Conservation (phyloP, 2,113 vertebrate species). For the Cepphus grylle region DNA sequence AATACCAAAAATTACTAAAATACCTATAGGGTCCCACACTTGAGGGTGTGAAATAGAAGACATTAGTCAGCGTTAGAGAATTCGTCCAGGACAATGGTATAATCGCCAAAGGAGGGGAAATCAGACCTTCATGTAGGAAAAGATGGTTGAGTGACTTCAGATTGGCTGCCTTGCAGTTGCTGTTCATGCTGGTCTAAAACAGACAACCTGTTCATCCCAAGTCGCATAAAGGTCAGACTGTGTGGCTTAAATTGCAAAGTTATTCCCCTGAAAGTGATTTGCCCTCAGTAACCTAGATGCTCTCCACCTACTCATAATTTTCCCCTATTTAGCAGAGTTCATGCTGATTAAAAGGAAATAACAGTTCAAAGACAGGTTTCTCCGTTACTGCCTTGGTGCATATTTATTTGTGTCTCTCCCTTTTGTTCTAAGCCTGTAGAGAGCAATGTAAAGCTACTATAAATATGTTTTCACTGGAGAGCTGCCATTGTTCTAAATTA, state of each 20-base stretch:
- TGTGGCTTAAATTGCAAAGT: not conserved
- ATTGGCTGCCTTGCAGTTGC: not conserved
- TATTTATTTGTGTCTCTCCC: constrained; percentile 23
- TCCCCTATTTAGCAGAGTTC: not conserved
- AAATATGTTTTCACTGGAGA: constrained; percentile 45
- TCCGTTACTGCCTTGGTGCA: not conserved
- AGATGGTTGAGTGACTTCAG: not conserved
- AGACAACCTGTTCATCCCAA: not conserved
- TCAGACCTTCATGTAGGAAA: not conserved
- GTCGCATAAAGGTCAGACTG: not conserved
- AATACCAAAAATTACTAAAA: not conserved
- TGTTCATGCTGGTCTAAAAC: constrained; percentile 1
- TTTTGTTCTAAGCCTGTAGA: constrained; percentile 17
- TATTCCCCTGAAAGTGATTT: not conserved
- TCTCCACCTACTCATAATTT: constrained; percentile 1
- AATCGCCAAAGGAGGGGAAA: not conserved
- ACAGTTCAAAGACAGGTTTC: constrained; percentile 33
- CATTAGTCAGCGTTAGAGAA: not conserved
- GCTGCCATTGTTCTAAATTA: constrained; percentile 3
- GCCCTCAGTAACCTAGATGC: not conserved
- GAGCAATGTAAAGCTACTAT: constrained; percentile 5
- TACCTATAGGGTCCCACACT: not conserved
- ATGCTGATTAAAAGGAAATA: constrained; percentile 39
- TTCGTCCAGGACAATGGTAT: not conserved
- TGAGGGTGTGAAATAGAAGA: not conserved